A percentile compares a stretch with the other conserved stretches of the same genome.
phyloP scores from a whole-genome alignment of 2,113 vertebrate species.

The Pontoporia blainvillei region DNA sequence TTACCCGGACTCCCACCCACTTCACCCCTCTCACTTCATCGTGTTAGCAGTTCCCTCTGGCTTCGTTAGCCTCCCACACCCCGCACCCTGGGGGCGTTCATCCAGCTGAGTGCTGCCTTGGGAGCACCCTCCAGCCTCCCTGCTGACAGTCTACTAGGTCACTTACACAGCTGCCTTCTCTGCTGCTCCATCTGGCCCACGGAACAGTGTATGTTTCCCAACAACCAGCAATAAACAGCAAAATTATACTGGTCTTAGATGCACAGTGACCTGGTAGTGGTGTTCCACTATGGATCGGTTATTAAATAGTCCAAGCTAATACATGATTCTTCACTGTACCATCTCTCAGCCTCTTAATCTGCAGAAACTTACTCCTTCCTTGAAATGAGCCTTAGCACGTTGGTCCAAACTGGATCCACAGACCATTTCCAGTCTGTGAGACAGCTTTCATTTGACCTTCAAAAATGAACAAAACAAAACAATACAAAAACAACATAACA shows the following conservation, averaged over 20 bases:
- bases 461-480: background rate
- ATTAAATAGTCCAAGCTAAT: background rate
- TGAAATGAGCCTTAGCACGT: background rate
- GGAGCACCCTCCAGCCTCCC: accelerated
- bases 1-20: background rate
- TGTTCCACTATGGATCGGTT: background rate
- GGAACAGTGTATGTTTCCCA: background rate
- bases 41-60: background rate
- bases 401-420: background rate
- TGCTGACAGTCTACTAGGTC: background rate
- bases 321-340: background rate
- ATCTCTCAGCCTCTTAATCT: background rate
- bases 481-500: background rate
- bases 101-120: background rate
- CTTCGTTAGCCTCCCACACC: too few species aligned
- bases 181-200: background rate
- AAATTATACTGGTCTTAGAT: background rate
- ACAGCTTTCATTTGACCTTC: background rate
- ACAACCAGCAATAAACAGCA: background rate
- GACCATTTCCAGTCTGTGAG: background rate
- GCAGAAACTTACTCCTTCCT: background rate
- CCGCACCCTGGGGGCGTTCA: background rate
- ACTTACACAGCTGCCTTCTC: background rate
- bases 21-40: background rate
- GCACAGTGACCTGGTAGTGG: background rate